Base-by-base conservation (phyloP, 1,140 invertebrate species). In the Macrosteles quadrilineatus region DNA sequence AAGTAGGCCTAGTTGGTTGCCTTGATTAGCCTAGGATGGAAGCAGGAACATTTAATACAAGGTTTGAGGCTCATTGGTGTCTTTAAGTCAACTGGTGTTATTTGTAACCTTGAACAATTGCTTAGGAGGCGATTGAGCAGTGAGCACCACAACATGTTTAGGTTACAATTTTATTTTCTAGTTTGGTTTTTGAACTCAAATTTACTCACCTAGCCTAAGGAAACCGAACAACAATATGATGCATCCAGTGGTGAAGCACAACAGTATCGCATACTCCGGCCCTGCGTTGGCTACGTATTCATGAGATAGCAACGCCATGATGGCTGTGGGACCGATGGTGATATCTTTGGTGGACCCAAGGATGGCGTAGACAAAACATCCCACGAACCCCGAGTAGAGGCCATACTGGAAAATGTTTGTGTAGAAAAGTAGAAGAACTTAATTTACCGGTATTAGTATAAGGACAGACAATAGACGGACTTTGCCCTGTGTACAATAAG, bases 261-360 rank as follows among this genome's bases (percentile, higher is more conserved):
- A 81, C 0, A 95, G 77, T 23, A 92, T 83, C 0, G 92, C 88
- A 75, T 90, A 89, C 69, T 88, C 85, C 1, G 86, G 80, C 45
- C 79, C 78, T 11, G 78, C 75, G 23, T 69, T 72, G 29, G 76
- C 31, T 4, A 75, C 75, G 47, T 75, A 75, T 55, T 80, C 78
- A 30, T 79, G 76, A 0, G 90, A 91, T 55, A 93, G 82, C 2
- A 93, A 81, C 0, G 90, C 89, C 73, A 92, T 83, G 27, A 93
- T 83, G 1, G 92, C 91, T 0, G 91, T 92, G 2, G 91, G 92
- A 1, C 91, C 91, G 23, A 93, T 90, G 73, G 92, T 95, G 47
- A 95, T 87, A 80, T 95, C 92, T 68, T 90, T 90, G 72, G 90
- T 89, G 1, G 90, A 93, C 2, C 94, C 94, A 76, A 96, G 86